Base-by-base conservation (phyloP, 2,888 invertebrate genomes). In the Megaustenia siamemsis region DNA sequence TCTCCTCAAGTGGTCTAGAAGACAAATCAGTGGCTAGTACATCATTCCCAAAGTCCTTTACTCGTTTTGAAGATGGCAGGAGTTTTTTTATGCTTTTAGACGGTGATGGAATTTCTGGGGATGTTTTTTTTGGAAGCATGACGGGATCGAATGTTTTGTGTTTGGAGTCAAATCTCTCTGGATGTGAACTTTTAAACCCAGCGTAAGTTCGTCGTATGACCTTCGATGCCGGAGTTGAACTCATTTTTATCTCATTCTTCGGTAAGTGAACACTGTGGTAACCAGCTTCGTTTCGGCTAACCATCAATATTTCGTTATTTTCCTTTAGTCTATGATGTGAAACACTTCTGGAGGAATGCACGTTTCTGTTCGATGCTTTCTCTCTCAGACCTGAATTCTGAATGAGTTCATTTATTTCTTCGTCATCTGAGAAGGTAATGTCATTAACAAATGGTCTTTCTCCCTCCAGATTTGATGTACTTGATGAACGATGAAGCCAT, bases 1-100 rank as follows among this genome's bases (percentile, higher is more conserved):
- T 92, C 83, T 92, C 92, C 28, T 89, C 90, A 35, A 91, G 81
- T n/a, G 91, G 87, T 49, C 90, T 86, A 15, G 91, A 88, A 63
- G 87, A 87, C 73, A 90, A 86, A 28, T 91, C 87, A 18, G 88
- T 82, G 86, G 90, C 90, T n/a, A 91, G 91, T 0, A 91, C 91
- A 10, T 84, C 84, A 53, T 49, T 83, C 1, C 28, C 75, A 28
- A 43, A 5, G 12, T 71, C 78, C 87, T 90, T 90, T 28, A 90
- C 86, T 12, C 90, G 86, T 75, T 88, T 87, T 21, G 85, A 78
- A 10, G 82, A 69, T 0, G 86, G 32, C 5, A 83, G 86, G 28
- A 82, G 43, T 40, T 88, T 89, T 68, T 87, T 87, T 68, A 87
- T 89, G 21, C 89, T 88, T 49, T 90, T 89, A 73, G 89, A 87